phyloP scores from a whole-genome alignment of 2,888 invertebrate genomes.

The Deilephila porcellus region DNA sequence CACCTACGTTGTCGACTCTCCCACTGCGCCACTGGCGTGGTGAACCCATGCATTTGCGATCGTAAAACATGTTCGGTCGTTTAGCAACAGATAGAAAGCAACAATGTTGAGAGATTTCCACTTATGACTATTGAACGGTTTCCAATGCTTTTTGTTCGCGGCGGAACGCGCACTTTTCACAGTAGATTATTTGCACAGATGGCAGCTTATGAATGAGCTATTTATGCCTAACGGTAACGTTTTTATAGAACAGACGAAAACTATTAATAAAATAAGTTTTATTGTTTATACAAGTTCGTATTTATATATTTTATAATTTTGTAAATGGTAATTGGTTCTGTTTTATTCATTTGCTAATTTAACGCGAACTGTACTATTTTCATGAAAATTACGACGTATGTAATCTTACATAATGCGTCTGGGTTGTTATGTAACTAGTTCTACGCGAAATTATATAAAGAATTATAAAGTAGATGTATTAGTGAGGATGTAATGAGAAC shows the following conservation, averaged over 20 bases:
- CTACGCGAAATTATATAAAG: too few relatives aligned
- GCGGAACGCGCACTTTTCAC: conserved; percentile 9
- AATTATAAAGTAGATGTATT: too few relatives aligned
- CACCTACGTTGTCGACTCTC: neutral
- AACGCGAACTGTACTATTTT: too few relatives aligned
- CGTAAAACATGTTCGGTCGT: conserved; percentile 27
- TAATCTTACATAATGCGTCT: too few relatives aligned
- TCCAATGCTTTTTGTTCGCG: conserved; percentile 27
- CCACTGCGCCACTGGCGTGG: conserved; percentile 12
- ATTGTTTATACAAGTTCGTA: too few relatives aligned
- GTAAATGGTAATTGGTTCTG: too few relatives aligned
- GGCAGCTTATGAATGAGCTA: neutral
- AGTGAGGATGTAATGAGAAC: too few relatives aligned
- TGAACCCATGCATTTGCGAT: conserved; percentile 23
- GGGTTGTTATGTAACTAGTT: too few relatives aligned
- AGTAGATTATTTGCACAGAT: neutral
- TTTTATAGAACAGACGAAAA: neutral
- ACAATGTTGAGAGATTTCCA: conserved; percentile 44
- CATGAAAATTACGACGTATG: too few relatives aligned
- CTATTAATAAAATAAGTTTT: too few relatives aligned
- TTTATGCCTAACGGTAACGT: neutral
- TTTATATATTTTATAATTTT: too few relatives aligned
- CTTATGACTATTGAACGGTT: conserved; percentile 34
- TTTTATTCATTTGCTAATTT: too few relatives aligned
- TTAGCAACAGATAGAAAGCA: conserved; percentile 34